These are phyloP conservation scores for Chaetops frenatus DNA, from an alignment of 2,113 vertebrate species.

Conservation along the genomic window DNA sequence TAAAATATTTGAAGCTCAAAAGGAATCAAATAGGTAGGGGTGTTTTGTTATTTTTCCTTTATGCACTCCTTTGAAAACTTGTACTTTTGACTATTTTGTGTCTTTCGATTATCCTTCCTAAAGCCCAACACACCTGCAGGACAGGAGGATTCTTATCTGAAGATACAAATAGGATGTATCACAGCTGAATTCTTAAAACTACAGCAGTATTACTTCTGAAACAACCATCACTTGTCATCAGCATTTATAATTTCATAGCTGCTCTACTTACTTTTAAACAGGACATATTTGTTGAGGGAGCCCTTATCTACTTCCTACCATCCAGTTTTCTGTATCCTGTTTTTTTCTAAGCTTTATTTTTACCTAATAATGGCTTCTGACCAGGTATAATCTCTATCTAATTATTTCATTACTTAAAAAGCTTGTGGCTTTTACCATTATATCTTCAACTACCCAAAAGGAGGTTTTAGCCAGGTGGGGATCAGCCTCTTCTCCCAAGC, in stretches of 20 bases:
- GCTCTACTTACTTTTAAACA: background rate
- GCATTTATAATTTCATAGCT: background rate
- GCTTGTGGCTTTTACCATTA: background rate
- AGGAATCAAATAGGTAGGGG: background rate
- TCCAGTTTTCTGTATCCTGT: accelerated
- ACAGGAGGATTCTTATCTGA: background rate
- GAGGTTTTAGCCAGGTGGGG: background rate
- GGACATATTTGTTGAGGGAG: accelerated
- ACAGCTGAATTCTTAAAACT: background rate
- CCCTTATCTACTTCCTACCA: background rate
- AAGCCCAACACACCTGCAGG: background rate
- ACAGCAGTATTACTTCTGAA: background rate
- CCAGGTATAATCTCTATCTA: background rate
- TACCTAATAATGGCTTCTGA: background rate
- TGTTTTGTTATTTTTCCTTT: background rate
- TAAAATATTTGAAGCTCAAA: background rate
- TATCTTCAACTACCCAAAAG: background rate
- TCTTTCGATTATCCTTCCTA: background rate
- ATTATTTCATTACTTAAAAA: background rate
- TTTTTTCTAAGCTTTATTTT: background rate
- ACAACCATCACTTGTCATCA: background rate
- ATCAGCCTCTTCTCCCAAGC: background rate
- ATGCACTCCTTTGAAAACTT: background rate
- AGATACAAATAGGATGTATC: background rate
- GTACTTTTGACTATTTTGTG: accelerated